Conservation (phyloP, 2,797 vertebrate genomes). For the Dendrocincla fuliginosa region DNA sequence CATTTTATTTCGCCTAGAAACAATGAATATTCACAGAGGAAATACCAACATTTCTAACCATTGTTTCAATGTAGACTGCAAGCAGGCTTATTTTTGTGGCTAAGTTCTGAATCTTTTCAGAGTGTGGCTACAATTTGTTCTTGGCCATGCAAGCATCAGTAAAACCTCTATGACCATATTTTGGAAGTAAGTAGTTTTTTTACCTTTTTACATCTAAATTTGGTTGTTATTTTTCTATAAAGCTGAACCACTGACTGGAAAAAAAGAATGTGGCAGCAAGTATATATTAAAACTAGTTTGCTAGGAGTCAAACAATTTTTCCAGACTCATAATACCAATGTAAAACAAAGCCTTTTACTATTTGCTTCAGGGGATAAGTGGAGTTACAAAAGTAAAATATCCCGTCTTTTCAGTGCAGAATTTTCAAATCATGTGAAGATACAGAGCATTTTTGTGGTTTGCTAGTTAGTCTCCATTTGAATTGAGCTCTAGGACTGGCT, state of each 20-base stretch:
- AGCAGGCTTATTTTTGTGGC: neutral
- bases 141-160: neutral
- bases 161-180: neutral
- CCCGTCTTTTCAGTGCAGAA: neutral
- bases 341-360: neutral
- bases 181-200: neutral
- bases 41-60: neutral
- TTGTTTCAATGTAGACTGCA: neutral
- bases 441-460: neutral
- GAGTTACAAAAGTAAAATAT: neutral
- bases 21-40: neutral
- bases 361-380: neutral
- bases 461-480: neutral
- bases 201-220: neutral
- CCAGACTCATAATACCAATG: neutral
- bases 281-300: neutral
- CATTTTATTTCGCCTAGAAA: neutral
- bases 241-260: neutral
- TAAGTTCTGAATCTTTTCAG: neutral
- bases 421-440: neutral
- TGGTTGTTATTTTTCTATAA: neutral
- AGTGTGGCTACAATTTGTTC: neutral
- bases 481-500: too few species aligned
- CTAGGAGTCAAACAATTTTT: neutral
- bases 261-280: neutral